These are phyloP conservation scores for Olivierus martensii DNA, from an alignment of 1,140 invertebrate genomes.

Conservation along the genomic window DNA sequence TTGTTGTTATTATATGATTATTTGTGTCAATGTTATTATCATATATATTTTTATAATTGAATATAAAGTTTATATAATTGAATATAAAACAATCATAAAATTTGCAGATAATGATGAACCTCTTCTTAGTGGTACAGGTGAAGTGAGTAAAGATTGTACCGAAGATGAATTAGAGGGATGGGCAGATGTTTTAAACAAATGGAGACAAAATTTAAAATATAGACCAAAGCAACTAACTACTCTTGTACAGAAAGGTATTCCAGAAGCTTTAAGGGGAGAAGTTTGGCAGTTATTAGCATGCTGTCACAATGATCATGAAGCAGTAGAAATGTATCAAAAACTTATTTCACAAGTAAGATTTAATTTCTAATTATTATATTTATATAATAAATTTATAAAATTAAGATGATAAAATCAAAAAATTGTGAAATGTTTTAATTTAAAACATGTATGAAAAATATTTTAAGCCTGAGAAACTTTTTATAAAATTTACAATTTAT, in stretches of 20 bases:
- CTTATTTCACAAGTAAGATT: slow-evolving; percentile 69
- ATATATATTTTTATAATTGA: too few species aligned
- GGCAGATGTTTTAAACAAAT: slow-evolving; percentile 75
- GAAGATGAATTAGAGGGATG: slow-evolving; percentile 83
- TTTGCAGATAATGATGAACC: slow-evolving; percentile 72
- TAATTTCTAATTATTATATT: too few species aligned
- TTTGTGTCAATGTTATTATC: too few species aligned
- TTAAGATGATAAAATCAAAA: too few species aligned
- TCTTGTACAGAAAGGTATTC: slow-evolving; percentile 74
- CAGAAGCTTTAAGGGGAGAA: slow-evolving; percentile 88
- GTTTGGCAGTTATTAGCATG: slow-evolving; percentile 92
- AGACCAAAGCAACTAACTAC: slow-evolving; percentile 58
- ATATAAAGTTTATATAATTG: too few species aligned
- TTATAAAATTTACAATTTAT: too few species aligned
- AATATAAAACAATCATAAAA: too few species aligned
- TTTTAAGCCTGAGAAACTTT: too few species aligned
- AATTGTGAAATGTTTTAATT: too few species aligned
- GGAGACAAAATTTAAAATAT: slow-evolving; percentile 42
- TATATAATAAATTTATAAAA: too few species aligned
- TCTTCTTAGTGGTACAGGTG: slow-evolving; percentile 84
- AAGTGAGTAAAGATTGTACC: slow-evolving; percentile 90
- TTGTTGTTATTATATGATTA: too few species aligned
- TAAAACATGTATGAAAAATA: too few species aligned
- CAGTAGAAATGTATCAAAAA: slow-evolving; percentile 82
- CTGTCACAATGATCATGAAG: slow-evolving; percentile 60